Percentiles rank a stretch among this genome's conserved stretches.
Evolutionary conservation across 2,888 invertebrate genomes (phyloP).

Genomic region (Psococerastis gibbosa): DNA sequence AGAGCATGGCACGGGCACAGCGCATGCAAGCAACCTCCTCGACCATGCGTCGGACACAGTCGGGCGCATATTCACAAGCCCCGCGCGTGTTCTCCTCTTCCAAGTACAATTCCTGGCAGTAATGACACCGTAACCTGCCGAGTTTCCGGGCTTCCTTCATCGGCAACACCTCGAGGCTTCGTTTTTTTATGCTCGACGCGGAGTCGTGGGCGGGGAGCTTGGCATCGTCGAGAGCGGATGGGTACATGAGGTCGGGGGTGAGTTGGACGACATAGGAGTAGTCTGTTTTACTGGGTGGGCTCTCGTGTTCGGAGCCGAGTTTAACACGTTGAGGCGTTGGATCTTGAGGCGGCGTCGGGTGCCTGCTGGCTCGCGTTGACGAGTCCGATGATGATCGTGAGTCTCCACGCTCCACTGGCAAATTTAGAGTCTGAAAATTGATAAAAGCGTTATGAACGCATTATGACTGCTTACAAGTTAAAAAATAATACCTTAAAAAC

Average conservation of each 20-base stretch:
- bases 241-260: constrained; percentile 73
- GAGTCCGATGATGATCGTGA: constrained; percentile 57
- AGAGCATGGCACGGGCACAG: constrained; percentile 76
- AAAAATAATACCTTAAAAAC: too few relatives aligned
- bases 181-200: constrained; percentile 46
- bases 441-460: constrained; percentile 12
- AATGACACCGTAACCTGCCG: constrained; percentile 35
- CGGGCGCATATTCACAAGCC: constrained; percentile 71
- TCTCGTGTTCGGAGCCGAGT: constrained; percentile 21
- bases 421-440: constrained; percentile 56
- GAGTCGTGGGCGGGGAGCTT: constrained; percentile 28
- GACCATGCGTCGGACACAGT: constrained; percentile 59
- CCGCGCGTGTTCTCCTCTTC: constrained; percentile 75
- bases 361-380: constrained; percentile 29
- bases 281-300: constrained; percentile 29
- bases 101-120: constrained; percentile 55
- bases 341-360: constrained; percentile 28
- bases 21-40: constrained; percentile 67
- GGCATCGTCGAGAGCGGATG: constrained; percentile 29
- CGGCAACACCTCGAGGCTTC: constrained; percentile 29
- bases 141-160: constrained; percentile 23
- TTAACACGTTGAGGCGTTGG: constrained; percentile 23
- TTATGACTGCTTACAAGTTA: too few relatives aligned
- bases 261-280: constrained; percentile 72
- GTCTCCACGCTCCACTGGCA: constrained; percentile 61